Evolutionary conservation across 2,113 vertebrate genomes (phyloP).

Genomic region (Nanorana parkeri): DNA sequence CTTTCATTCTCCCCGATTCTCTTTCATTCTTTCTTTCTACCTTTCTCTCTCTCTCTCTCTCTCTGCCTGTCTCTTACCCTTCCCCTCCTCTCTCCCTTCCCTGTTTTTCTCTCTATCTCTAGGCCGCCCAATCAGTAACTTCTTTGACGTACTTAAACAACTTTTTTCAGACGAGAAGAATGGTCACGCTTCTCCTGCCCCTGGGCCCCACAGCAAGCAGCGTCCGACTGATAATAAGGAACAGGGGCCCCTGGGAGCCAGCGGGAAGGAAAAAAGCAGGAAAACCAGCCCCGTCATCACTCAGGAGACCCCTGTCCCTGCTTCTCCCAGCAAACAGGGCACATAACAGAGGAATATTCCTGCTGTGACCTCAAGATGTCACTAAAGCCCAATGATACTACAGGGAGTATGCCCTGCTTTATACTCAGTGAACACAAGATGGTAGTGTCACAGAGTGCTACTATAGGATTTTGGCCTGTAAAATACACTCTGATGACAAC

Average conservation of each 20-base stretch:
- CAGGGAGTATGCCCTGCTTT: constrained; percentile 37
- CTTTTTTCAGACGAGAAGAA: constrained; percentile 99
- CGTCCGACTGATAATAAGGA: constrained; percentile 62
- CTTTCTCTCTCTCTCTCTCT: constrained; percentile 66
- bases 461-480: constrained; percentile 16
- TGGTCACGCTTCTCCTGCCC: constrained; percentile 90
- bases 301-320: constrained; percentile 52
- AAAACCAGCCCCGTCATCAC: constrained; percentile 57
- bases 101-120: constrained; percentile 81
- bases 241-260: constrained; percentile 57
- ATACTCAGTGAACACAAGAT: constrained; percentile 22
- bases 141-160: constrained; percentile 99
- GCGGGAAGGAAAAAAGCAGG: constrained; percentile 54
- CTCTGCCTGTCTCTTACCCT: constrained; percentile 65
- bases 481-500: not conserved
- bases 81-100: constrained; percentile 70
- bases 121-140: constrained; percentile 97
- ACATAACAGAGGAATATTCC: constrained; percentile 46
- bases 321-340: constrained; percentile 56
- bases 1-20: constrained; percentile 65
- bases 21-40: constrained; percentile 79
- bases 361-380: constrained; percentile 30
- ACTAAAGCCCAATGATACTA: constrained; percentile 29
- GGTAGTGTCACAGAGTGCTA: not conserved
- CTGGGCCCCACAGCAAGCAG: constrained; percentile 88